These are phyloP conservation scores for Spheniscus mendiculus DNA, from an alignment of 2,113 vertebrate genomes.

Conservation along the genomic window DNA sequence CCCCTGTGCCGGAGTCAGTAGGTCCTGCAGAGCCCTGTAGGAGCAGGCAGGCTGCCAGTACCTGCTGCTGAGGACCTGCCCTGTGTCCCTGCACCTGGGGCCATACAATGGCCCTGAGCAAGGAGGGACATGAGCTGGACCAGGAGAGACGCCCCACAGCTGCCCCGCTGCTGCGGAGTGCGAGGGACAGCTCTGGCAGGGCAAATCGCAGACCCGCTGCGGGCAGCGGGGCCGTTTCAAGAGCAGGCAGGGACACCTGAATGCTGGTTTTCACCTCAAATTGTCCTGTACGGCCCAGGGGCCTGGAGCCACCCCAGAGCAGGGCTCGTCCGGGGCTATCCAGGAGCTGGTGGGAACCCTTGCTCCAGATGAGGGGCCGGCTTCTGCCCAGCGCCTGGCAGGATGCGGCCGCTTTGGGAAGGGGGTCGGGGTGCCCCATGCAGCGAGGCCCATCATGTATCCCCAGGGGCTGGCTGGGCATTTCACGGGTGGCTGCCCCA, in stretches of 20 bases:
- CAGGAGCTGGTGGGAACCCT: not conserved
- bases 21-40: not conserved
- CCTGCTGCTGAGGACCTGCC: not conserved
- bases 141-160: not conserved
- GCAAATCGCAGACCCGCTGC: accelerated
- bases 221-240: not conserved
- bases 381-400: accelerated
- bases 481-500: not conserved
- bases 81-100: not conserved
- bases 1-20: not conserved
- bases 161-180: accelerated
- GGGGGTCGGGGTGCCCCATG: not conserved
- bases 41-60: not conserved
- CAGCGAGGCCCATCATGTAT: accelerated
- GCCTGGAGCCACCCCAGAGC: not conserved
- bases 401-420: not conserved
- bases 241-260: not conserved
- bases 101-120: accelerated
- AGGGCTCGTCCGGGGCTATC: not conserved
- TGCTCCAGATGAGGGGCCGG: not conserved
- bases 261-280: not conserved
- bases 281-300: not conserved
- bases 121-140: not conserved
- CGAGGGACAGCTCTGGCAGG: not conserved
- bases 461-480: not conserved